Percentiles rank a stretch among this genome's conserved stretches.
Evolutionary conservation across 2,797 vertebrate species (phyloP).

Genomic region (Oreortyx pictus): DNA sequence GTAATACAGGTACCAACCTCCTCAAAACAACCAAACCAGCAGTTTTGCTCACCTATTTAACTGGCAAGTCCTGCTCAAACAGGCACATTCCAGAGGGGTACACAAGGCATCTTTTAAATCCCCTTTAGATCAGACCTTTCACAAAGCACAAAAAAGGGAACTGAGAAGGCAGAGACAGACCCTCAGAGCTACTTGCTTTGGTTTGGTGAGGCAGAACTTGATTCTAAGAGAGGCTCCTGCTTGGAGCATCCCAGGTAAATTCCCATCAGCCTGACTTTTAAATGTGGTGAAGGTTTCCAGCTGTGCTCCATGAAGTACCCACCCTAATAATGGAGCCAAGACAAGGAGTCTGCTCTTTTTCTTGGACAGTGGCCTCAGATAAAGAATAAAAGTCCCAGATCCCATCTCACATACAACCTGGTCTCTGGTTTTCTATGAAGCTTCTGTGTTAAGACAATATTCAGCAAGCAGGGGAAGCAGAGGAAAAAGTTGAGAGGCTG

Average conservation of each 20-base stretch:
- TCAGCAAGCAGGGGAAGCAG: not conserved
- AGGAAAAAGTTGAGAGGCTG: not conserved
- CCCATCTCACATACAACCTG: not conserved
- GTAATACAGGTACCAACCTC: not conserved
- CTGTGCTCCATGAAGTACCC: not conserved
- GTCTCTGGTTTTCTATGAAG: not conserved
- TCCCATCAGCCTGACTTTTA: not conserved
- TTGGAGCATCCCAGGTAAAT: not conserved
- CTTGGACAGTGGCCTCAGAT: not conserved
- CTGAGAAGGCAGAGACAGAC: not conserved
- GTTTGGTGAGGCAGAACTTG: not conserved
- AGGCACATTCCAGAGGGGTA: not conserved
- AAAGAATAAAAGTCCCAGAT: not conserved
- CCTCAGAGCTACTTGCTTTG: not conserved
- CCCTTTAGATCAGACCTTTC: not conserved
- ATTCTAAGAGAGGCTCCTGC: not conserved
- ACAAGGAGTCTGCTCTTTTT: not conserved
- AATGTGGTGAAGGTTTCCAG: not conserved
- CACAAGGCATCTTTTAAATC: fast-evolving
- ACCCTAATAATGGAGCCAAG: not conserved
- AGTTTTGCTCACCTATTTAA: fast-evolving
- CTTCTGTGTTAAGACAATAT: not conserved
- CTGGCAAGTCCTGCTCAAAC: not conserved
- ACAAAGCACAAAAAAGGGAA: not conserved
- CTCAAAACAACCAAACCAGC: not conserved